phyloP scores from a whole-genome alignment of 1,140 invertebrate genomes.

The Halyomorpha halys region DNA sequence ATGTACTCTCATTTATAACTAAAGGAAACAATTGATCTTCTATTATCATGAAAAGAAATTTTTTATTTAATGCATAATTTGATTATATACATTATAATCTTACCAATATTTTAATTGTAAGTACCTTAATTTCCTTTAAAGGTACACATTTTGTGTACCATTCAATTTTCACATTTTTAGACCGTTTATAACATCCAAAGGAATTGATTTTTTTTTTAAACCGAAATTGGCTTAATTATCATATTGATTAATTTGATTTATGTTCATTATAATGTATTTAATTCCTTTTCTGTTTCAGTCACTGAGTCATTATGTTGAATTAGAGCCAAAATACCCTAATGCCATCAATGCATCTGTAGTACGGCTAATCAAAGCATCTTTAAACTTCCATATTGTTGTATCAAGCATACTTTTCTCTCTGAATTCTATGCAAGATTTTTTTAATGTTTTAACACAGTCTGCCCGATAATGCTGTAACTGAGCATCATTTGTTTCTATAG shows the following conservation, averaged over 20 bases:
- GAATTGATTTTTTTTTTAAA: neutral
- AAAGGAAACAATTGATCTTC: too few relatives aligned
- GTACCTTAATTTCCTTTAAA: too few relatives aligned
- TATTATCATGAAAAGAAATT: too few relatives aligned
- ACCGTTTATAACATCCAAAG: neutral
- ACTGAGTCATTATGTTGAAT: neutral
- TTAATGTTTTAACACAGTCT: slow-evolving; percentile 80
- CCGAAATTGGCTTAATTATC: neutral
- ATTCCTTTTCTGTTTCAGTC: neutral
- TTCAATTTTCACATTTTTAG: neutral
- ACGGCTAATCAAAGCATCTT: slow-evolving; percentile 56
- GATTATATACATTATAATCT: too few relatives aligned
- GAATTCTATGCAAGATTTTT: slow-evolving; percentile 75
- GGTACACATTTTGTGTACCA: neutral
- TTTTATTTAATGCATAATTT: too few relatives aligned
- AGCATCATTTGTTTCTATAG: slow-evolving; percentile 67
- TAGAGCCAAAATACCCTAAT: slow-evolving; percentile 55
- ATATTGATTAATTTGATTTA: neutral
- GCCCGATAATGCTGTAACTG: slow-evolving; percentile 88
- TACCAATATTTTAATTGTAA: too few relatives aligned
- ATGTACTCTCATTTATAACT: too few relatives aligned
- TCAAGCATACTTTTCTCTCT: slow-evolving; percentile 72
- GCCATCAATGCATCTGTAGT: slow-evolving; percentile 57
- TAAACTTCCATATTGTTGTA: slow-evolving; percentile 79
- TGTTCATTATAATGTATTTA: neutral